Conservation (phyloP, 2,797 vertebrate genomes). For the Coracias cyanogaster region DNA sequence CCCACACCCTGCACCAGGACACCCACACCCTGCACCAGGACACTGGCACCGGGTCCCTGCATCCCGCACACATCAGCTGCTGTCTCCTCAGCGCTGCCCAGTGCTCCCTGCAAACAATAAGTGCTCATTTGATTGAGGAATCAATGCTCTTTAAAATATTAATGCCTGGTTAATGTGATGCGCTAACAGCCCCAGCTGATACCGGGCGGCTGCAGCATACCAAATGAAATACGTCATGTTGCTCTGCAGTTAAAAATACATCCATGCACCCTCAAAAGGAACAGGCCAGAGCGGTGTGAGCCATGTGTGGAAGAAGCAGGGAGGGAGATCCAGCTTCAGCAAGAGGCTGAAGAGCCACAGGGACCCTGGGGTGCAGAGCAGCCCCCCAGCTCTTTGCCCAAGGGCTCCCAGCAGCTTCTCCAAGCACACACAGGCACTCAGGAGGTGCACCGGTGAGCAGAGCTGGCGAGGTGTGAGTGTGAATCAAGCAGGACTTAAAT, state of each 20-base stretch:
- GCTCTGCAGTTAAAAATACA: neutral
- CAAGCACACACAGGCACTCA: accelerated
- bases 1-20: neutral
- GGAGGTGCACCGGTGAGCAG: neutral
- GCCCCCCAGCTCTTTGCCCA: accelerated
- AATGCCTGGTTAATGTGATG: neutral
- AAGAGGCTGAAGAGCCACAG: neutral
- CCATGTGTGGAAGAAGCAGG: no score
- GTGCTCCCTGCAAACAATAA: neutral
- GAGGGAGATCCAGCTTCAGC: neutral
- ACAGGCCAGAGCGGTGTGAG: accelerated
- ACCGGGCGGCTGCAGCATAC: accelerated
- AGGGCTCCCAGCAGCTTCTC: neutral
- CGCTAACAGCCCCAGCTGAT: neutral
- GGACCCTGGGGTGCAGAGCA: neutral
- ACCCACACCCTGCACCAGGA: accelerated
- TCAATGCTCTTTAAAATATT: neutral
- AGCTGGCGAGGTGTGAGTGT: neutral
- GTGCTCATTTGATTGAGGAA: neutral
- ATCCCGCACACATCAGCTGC: neutral
- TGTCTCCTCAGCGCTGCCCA: neutral
- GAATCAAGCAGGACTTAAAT: neutral
- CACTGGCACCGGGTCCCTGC: neutral
- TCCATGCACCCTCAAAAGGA: no score
- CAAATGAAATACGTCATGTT: accelerated